Evolutionary conservation across 2,888 invertebrate genomes (phyloP).

Genomic region (Hydrotaea cyrtoneurina): DNA sequence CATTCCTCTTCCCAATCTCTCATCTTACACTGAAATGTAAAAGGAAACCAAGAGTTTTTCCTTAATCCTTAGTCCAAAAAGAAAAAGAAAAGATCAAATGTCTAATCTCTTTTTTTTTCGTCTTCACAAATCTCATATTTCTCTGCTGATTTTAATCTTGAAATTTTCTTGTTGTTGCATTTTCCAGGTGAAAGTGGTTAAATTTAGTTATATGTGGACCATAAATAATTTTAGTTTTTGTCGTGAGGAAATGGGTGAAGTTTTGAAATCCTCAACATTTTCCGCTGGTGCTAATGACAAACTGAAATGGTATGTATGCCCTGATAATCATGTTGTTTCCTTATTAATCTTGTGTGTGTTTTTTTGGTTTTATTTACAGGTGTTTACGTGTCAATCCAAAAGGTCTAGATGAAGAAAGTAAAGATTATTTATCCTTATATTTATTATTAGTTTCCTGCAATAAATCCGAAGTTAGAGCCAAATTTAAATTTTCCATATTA

Average conservation of each 20-base stretch:
- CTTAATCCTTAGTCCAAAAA: background rate
- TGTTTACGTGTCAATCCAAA: slow-evolving; percentile 99
- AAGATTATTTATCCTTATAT: slow-evolving; percentile 99
- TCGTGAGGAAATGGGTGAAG: slow-evolving; percentile 99
- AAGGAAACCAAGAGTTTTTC: slow-evolving; percentile 35
- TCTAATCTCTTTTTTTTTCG: slow-evolving; percentile 60
- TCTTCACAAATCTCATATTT: slow-evolving; percentile 6
- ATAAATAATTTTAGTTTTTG: slow-evolving; percentile 99
- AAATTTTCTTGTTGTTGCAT: background rate
- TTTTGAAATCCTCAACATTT: slow-evolving; percentile 99
- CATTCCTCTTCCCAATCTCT: too few species aligned
- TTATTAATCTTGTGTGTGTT: slow-evolving; percentile 33
- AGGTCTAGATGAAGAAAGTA: slow-evolving; percentile 99
- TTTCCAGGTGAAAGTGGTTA: slow-evolving; percentile 98
- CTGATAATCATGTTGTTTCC: background rate
- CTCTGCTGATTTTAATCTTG: slow-evolving; percentile 28
- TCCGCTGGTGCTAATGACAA: slow-evolving; percentile 99
- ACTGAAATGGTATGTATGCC: slow-evolving; percentile 92
- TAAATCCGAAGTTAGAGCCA: slow-evolving; percentile 99
- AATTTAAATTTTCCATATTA: slow-evolving; percentile 99
- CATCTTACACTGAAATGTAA: too few species aligned
- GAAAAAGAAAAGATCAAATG: too few species aligned
- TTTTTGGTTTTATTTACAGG: slow-evolving; percentile 81
- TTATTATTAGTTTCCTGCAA: slow-evolving; percentile 99
- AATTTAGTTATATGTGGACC: slow-evolving; percentile 99